Evolutionary conservation across 1,140 invertebrate species (phyloP).

Genomic region (Drosophila gunungcola): DNA sequence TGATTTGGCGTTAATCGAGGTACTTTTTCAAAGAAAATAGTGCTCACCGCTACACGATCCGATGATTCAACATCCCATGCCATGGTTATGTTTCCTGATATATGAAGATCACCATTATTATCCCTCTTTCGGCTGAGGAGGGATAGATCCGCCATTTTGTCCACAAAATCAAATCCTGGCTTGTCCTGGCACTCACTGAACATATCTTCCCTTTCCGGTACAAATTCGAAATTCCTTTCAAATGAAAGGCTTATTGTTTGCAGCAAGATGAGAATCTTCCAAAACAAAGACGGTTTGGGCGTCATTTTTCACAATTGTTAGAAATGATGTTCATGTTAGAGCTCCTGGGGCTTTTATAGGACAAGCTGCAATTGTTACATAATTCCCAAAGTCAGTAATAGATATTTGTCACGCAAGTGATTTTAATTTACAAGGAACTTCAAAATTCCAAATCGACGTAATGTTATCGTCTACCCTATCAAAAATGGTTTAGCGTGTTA

Average conservation of each 20-base stretch:
- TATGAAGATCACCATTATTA: neutral
- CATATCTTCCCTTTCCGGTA: neutral
- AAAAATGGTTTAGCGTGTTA: neutral
- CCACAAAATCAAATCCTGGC: neutral
- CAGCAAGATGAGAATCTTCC: neutral
- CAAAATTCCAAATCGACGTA: neutral
- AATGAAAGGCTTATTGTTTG: neutral
- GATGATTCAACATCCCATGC: neutral
- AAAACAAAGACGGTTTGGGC: too few species aligned
- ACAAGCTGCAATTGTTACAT: neutral
- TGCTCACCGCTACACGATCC: neutral
- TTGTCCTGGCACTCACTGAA: neutral
- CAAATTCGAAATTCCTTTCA: neutral
- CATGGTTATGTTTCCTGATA: constrained; percentile 5
- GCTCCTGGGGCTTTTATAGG: neutral
- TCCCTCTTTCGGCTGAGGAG: neutral
- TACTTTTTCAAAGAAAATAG: too few species aligned
- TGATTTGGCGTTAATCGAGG: neutral
- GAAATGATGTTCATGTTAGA: neutral
- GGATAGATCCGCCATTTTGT: neutral
- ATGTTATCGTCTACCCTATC: neutral
- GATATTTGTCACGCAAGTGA: neutral
- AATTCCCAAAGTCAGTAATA: neutral
- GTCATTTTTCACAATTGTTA: neutral
- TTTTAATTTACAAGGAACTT: neutral